Percentiles rank a stretch among this genome's conserved stretches.
Conservation (phyloP, 2,113 vertebrate genomes). For the Cinclus cinclus region DNA sequence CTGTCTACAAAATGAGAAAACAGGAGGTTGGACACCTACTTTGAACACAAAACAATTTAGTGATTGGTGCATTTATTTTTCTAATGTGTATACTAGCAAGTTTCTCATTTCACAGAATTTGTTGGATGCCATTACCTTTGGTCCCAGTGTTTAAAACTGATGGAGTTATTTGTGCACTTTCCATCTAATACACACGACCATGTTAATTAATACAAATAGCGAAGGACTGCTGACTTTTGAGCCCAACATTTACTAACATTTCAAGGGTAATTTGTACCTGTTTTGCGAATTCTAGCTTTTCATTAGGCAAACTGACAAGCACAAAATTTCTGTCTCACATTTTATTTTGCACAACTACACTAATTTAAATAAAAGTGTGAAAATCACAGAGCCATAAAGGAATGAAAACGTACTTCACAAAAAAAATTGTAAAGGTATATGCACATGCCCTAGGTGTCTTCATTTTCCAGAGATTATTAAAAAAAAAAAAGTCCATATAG, state of each 20-base stretch:
- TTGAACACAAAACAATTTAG: neutral
- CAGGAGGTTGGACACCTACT: neutral
- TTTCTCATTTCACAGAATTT: conserved; percentile 13
- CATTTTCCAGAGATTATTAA: neutral
- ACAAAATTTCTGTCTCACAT: neutral
- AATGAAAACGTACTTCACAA: neutral
- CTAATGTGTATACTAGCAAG: neutral
- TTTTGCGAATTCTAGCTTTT: neutral
- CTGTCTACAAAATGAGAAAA: neutral
- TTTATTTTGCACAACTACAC: neutral
- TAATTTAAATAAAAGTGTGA: neutral
- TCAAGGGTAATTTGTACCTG: neutral
- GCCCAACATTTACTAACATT: neutral
- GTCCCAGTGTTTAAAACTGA: neutral
- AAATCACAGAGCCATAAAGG: neutral
- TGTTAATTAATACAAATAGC: neutral
- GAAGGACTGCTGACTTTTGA: neutral
- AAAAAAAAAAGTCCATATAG: neutral
- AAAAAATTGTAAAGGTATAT: neutral
- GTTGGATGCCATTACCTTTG: neutral
- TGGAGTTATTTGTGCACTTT: neutral
- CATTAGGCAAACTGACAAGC: neutral
- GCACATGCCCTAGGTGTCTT: neutral
- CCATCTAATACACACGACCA: neutral
- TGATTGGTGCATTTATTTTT: neutral